Evolutionary conservation across 2,797 vertebrate genomes (phyloP), one percentile per base, ranked within the genome.

Genomic region (Enteromius thamalakanensis): DNA sequence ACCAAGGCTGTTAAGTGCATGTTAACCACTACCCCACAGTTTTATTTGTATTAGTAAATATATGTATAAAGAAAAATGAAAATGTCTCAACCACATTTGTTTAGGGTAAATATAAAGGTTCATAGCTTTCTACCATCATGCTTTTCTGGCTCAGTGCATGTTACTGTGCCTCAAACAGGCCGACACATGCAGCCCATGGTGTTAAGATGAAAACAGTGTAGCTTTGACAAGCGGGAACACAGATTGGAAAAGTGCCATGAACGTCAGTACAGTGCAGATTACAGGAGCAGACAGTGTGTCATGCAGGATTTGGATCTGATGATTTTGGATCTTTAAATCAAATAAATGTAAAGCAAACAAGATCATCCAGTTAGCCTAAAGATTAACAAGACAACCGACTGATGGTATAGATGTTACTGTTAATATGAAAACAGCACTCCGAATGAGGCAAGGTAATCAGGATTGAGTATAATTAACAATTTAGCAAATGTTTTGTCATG

Each of bases 171-270:
- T 32, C 2, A 3, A 51, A 74, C 71, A 68, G 34, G 80, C 60
- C 0, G 49, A 82, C 71, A 67, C 70, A 75, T 3, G 70, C 29
- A 26, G 15, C 53, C 7, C 32, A 8, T 8, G 1, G 45, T 68
- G 47, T 55, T 76, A 3, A 15, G 32, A 53, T 67, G 11, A 47
- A 82, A 76, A 76, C 71, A 9, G 9, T 4, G 17, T 51, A 51
- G 70, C 60, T 19, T 10, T 74, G 69, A 49, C 45, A 49, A 74
- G 58, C 15, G 23, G 60, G 60, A 82, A 75, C 45, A 53, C 17
- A 55, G 34, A 75, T 40, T 51, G 60, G 71, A 82, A 65, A 19
- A 65, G 58, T 3, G 29, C 58, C 80, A 67, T 55, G 71, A 55
- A 55, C 10, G 23, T 58, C 55, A 80, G 32, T 29, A 37, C 26